A percentile compares a stretch with the other conserved stretches of the same genome.
Conservation (phyloP, 2,797 vertebrate species). For the Catharus ustulatus region DNA sequence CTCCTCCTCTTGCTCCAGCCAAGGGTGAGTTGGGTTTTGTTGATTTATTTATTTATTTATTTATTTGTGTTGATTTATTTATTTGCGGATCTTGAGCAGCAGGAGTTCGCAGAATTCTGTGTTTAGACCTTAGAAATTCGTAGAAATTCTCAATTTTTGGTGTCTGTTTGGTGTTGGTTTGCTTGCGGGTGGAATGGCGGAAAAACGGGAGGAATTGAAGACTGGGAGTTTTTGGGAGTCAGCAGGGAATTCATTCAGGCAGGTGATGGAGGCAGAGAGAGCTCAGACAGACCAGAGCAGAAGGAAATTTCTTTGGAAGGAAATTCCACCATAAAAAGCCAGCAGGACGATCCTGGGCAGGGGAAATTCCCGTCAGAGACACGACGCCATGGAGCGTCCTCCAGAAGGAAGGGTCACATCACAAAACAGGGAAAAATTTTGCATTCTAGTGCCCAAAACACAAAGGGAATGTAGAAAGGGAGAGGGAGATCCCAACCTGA, state of each 20-base stretch:
- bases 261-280: background rate
- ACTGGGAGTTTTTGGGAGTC: background rate
- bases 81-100: too few relatives aligned
- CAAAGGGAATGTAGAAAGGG: accelerated
- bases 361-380: background rate
- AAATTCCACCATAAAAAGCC: background rate
- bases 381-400: accelerated
- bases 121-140: background rate
- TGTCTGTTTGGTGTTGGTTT: background rate
- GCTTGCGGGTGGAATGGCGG: background rate
- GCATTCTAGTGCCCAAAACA: accelerated
- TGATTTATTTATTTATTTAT: background rate
- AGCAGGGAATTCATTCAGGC: background rate
- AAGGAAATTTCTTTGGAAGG: background rate
- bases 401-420: background rate
- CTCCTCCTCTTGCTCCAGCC: background rate
- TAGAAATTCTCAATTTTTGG: background rate
- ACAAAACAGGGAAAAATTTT: background rate
- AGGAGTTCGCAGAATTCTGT: background rate
- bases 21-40: slow-evolving; percentile 2
- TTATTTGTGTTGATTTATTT: background rate
- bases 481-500: background rate
- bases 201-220: background rate
- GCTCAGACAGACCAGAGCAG: background rate
- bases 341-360: background rate